Conservation (phyloP, 30 jellyfish, hydroid and myxozoan genomes). For the Aurelia aurita region DNA sequence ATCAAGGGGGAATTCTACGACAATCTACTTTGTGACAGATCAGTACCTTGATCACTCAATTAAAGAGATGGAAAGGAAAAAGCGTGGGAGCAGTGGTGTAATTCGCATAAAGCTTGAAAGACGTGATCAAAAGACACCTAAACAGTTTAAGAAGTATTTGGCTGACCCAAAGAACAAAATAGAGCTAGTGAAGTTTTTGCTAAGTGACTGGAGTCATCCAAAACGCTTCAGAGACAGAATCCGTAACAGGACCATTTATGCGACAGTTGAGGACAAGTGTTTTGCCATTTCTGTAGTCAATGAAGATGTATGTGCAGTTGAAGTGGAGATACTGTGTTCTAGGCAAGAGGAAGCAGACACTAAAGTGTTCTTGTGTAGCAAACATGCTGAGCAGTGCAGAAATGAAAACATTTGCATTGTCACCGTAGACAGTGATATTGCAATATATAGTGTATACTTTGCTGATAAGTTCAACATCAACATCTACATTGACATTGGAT, state of each 20-base stretch:
- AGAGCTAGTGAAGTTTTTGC: constrained; percentile 26
- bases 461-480: constrained; percentile 6
- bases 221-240: constrained; percentile 37
- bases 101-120: constrained; percentile 19
- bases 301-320: constrained; percentile 4
- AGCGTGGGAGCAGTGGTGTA: constrained; percentile 15
- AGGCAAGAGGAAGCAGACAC: constrained; percentile 63
- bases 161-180: constrained; percentile 25
- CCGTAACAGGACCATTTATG: constrained; percentile 40
- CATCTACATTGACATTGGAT: constrained; percentile 32
- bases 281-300: constrained; percentile 10
- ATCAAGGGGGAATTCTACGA: not conserved
- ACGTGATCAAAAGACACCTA: constrained; percentile 26
- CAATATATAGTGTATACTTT: constrained; percentile 29
- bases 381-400: constrained; percentile 28
- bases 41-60: constrained; percentile 17
- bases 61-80: constrained; percentile 20
- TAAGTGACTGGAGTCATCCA: constrained; percentile 34
- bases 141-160: constrained; percentile 31
- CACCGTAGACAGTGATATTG: constrained; percentile 62
- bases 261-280: constrained; percentile 47
- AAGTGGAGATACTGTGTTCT: constrained; percentile 11
- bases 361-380: constrained; percentile 36
- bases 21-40: constrained; percentile 53
- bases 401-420: constrained; percentile 20